These are phyloP conservation scores for Agelas oroides DNA, from an alignment of 37 sponge, comb jelly and placozoan species.

Conservation along the genomic window DNA sequence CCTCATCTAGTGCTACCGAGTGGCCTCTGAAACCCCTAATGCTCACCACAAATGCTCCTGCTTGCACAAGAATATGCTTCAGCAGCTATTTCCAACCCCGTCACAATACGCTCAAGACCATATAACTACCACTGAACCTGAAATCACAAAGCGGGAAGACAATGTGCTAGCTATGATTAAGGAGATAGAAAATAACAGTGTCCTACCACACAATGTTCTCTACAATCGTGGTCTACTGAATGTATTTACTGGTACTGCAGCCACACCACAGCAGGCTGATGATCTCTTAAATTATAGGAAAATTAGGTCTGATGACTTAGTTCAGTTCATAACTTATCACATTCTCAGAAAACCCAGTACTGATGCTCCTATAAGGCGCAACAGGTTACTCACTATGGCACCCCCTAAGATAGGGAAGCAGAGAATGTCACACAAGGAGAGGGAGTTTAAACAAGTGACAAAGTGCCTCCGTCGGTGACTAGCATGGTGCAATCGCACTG, in stretches of 20 bases:
- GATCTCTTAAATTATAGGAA: constrained; percentile 4
- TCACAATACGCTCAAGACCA: no score
- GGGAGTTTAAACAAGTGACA: constrained; percentile 10
- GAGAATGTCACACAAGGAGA: constrained; percentile 17
- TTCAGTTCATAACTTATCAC: not conserved
- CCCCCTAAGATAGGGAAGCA: not conserved
- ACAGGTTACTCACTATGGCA: constrained; percentile 35
- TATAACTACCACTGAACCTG: no score
- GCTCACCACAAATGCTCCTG: no score
- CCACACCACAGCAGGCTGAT: not conserved
- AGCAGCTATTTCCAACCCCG: no score
- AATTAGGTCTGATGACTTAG: not conserved
- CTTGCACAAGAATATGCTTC: no score
- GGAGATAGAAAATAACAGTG: no score
- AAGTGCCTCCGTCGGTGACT: constrained; percentile 30
- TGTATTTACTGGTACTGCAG: not conserved
- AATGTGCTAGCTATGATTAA: no score
- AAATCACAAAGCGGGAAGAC: no score
- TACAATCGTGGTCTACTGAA: constrained; percentile 16
- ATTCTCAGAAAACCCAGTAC: constrained; percentile 1
- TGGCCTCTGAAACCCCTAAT: no score
- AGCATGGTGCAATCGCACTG: constrained; percentile 35
- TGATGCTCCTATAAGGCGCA: constrained; percentile 22
- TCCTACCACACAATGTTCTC: no score
- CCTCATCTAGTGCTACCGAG: constrained; percentile 27